A percentile compares a stretch with the other conserved stretches of the same genome.
phyloP scores from a whole-genome alignment of 92 coral and sea anemone genomes.

The Anthopleura xanthogrammica region DNA sequence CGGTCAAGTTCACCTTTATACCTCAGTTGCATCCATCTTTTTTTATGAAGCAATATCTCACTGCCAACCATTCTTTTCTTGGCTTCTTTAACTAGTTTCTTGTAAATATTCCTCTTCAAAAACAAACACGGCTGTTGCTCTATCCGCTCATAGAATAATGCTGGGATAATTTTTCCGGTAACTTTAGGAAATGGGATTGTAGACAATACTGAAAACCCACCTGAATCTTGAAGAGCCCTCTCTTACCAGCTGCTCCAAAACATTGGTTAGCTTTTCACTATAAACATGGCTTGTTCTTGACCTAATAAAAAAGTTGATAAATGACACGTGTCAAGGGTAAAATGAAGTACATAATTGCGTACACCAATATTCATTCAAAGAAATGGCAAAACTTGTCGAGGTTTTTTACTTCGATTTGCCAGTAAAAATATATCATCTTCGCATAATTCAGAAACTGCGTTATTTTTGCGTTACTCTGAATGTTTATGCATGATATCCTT shows the following conservation, averaged over 20 bases:
- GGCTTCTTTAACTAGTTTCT: background rate
- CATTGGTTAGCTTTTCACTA: background rate
- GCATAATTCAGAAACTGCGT: background rate
- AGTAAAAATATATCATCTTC: background rate
- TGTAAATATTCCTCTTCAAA: background rate
- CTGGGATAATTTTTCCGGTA: background rate
- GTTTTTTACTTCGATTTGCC: background rate
- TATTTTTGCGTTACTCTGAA: background rate
- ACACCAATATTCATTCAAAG: background rate
- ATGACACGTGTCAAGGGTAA: constrained; percentile 3
- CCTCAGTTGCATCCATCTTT: no score
- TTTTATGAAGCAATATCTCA: no score
- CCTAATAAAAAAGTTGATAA: background rate
- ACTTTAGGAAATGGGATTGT: background rate
- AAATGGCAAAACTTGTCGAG: no score
- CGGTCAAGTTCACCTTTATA: no score
- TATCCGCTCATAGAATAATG: background rate
- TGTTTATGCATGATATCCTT: constrained; percentile 29
- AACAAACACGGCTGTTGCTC: background rate
- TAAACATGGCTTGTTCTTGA: background rate
- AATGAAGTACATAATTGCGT: background rate
- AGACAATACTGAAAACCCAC: background rate
- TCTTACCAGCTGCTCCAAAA: background rate
- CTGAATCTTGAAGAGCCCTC: background rate
- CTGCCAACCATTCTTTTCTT: background rate